Evolutionary conservation across 2,113 vertebrate species (phyloP).

Genomic region (Genyomyrus donnyi): DNA sequence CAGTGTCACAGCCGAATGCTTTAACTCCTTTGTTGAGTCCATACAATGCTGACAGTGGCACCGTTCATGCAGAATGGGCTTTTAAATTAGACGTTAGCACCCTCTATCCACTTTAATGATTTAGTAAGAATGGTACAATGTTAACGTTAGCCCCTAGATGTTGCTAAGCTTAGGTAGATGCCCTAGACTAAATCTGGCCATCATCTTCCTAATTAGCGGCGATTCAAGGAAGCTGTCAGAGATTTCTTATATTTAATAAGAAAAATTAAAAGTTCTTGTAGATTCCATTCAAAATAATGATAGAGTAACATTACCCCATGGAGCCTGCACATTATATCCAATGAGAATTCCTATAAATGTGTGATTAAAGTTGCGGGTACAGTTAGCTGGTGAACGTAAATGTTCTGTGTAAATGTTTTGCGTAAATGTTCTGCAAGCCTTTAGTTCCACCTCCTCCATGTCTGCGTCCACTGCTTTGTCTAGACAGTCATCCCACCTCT

Average conservation of each 20-base stretch:
- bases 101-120: background rate
- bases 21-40: background rate
- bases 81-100: background rate
- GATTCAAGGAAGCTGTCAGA: background rate
- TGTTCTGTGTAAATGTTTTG: no score
- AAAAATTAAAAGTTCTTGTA: background rate
- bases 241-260: background rate
- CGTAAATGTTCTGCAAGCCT: background rate
- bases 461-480: background rate
- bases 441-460: background rate
- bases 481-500: background rate
- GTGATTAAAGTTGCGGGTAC: background rate
- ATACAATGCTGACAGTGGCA: background rate
- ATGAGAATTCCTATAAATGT: background rate
- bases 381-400: background rate
- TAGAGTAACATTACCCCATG: background rate
- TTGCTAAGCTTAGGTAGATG: background rate
- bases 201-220: background rate
- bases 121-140: background rate
- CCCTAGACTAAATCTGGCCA: background rate
- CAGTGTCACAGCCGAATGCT: background rate
- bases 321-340: background rate
- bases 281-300: background rate
- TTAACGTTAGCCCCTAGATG: background rate
- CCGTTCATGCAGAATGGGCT: background rate